Evolutionary conservation across 2,113 vertebrate genomes (phyloP).

Genomic region (Bungarus multicinctus): DNA sequence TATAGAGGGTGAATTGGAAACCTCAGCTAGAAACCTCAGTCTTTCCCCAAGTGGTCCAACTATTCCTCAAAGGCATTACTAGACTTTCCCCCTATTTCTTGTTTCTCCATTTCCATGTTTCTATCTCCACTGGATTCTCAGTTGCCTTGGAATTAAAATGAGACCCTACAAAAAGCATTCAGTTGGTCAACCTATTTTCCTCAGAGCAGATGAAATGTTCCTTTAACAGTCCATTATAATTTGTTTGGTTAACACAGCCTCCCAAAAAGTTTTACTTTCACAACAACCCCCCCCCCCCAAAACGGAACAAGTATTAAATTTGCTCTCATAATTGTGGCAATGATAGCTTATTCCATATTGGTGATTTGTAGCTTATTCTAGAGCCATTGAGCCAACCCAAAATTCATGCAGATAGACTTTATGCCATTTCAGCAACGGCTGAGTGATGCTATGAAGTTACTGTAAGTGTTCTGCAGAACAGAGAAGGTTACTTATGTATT

Average conservation of each 20-base stretch:
- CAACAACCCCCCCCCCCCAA: neutral
- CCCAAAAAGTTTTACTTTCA: neutral
- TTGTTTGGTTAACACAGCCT: neutral
- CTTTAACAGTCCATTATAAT: neutral
- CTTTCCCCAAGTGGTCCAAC: neutral
- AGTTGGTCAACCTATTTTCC: neutral
- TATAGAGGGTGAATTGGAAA: neutral
- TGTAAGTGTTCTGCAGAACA: neutral
- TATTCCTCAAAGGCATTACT: neutral
- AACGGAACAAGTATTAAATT: neutral
- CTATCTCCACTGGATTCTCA: neutral
- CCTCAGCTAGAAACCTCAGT: neutral
- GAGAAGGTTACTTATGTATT: neutral
- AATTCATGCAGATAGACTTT: neutral
- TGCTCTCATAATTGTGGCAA: neutral
- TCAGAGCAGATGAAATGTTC: neutral
- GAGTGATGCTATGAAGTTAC: neutral
- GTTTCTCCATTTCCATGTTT: neutral
- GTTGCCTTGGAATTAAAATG: neutral
- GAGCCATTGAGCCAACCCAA: neutral
- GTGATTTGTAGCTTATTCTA: neutral
- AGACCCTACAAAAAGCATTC: neutral
- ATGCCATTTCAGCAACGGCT: neutral
- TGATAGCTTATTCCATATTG: neutral
- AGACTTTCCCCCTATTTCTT: neutral